Evolutionary conservation across 2,113 vertebrate species (phyloP).

Genomic region (Anhinga anhinga): DNA sequence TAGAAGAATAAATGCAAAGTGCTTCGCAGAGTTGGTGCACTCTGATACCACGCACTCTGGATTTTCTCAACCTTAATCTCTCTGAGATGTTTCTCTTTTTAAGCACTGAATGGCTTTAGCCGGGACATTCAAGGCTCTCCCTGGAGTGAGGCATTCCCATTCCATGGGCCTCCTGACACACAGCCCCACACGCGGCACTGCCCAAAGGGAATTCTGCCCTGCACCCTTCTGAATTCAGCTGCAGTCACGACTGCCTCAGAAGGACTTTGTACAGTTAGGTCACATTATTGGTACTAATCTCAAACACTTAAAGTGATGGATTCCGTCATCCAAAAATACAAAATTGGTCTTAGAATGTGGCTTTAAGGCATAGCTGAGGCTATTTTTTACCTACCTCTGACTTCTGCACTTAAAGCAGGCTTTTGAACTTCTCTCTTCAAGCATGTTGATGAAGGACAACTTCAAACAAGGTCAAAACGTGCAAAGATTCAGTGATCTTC

Average conservation of each 20-base stretch:
- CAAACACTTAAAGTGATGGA: background rate
- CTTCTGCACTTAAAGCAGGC: background rate
- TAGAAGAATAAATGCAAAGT: background rate
- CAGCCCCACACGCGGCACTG: background rate
- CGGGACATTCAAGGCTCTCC: background rate
- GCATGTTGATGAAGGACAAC: background rate
- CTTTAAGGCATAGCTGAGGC: background rate
- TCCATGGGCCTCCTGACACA: background rate
- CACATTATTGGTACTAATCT: background rate
- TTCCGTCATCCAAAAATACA: background rate
- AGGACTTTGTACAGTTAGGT: background rate
- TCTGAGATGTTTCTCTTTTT: background rate
- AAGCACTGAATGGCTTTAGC: background rate
- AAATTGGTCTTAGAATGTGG: background rate
- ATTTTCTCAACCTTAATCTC: background rate
- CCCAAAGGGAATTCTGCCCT: background rate
- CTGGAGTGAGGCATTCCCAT: background rate
- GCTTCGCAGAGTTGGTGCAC: background rate
- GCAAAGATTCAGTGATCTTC: background rate
- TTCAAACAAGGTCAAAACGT: conserved; percentile 29
- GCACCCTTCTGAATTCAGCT: background rate
- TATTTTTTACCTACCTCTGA: background rate
- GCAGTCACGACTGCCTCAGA: background rate
- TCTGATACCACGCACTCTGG: background rate
- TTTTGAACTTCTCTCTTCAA: conserved; percentile 11